A percentile compares a stretch with the other conserved stretches of the same genome.
phyloP scores from a whole-genome alignment of 2,113 vertebrate genomes.

The Australoheros scitulus region DNA sequence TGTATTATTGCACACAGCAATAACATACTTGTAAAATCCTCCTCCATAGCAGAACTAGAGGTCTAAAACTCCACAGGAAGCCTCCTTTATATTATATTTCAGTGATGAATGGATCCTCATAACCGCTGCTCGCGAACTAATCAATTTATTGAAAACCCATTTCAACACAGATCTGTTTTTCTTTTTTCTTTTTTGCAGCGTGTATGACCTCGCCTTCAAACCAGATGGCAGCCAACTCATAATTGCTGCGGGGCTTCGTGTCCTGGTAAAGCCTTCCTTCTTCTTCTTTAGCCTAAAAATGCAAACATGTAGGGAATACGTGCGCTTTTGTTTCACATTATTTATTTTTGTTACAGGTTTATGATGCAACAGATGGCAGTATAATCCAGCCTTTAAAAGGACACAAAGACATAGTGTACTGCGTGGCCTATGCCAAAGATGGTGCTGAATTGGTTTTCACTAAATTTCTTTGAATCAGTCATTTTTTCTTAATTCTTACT shows the following conservation, averaged over 20 bases:
- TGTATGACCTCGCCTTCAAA: slow-evolving; percentile 97
- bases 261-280: slow-evolving; percentile 84
- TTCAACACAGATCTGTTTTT: not conserved
- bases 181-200: slow-evolving; percentile 72
- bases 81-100: not conserved
- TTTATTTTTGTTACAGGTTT: slow-evolving; percentile 83
- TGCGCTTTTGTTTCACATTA: not conserved
- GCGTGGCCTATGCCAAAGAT: slow-evolving; percentile 97
- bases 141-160: not conserved
- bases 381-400: slow-evolving; percentile 95
- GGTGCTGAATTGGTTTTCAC: slow-evolving; percentile 76
- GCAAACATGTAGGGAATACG: not conserved
- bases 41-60: not conserved
- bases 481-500: slow-evolving; percentile 2
- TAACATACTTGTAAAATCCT: not conserved
- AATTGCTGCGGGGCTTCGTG: slow-evolving; percentile 92
- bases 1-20: not conserved
- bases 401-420: slow-evolving; percentile 96
- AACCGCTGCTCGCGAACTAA: not conserved
- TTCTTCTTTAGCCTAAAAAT: not conserved
- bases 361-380: slow-evolving; percentile 92
- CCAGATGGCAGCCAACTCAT: slow-evolving; percentile 97
- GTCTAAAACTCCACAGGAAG: not conserved
- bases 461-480: not conserved
- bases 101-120: not conserved